A percentile compares a stretch with the other conserved stretches of the same genome.
phyloP scores from a whole-genome alignment of 2,888 invertebrate species.

The Osmoderma eremita region DNA sequence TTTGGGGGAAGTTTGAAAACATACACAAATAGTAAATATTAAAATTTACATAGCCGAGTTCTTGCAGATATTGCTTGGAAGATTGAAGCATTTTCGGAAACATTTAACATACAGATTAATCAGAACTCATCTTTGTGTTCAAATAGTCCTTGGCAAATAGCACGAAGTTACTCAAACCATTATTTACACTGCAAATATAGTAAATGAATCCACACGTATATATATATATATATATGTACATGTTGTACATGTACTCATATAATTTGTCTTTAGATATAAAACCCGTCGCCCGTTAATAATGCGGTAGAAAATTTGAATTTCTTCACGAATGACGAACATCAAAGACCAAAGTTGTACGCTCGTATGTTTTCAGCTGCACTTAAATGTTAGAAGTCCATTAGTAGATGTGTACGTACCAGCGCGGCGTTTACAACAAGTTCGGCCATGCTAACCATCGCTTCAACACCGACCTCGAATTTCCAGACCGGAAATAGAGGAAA shows the following conservation, averaged over 20 bases:
- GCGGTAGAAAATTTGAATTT: slow-evolving; percentile 9
- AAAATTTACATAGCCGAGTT: too few relatives aligned
- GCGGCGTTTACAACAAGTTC: slow-evolving; percentile 48
- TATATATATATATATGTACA: background rate
- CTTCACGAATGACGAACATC: slow-evolving; percentile 12
- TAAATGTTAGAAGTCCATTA: slow-evolving; percentile 48
- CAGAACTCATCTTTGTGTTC: too few relatives aligned
- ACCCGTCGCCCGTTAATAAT: slow-evolving; percentile 8
- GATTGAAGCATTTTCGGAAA: too few relatives aligned
- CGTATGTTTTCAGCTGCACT: slow-evolving; percentile 14
- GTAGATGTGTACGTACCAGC: slow-evolving; percentile 40
- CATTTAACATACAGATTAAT: too few relatives aligned
- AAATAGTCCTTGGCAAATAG: background rate
- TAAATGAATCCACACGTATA: background rate
- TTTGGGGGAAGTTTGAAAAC: too few relatives aligned
- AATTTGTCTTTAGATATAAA: background rate
- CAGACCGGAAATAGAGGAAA: slow-evolving; percentile 55
- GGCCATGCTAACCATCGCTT: slow-evolving; percentile 50
- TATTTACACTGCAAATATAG: slow-evolving; percentile 6
- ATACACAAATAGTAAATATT: too few relatives aligned
- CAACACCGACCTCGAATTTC: slow-evolving; percentile 45
- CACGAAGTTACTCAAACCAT: background rate
- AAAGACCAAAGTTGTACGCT: slow-evolving; percentile 16
- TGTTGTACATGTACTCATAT: too few relatives aligned
- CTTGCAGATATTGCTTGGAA: too few relatives aligned